Evolutionary conservation across 1,140 invertebrate species (phyloP).

Genomic region (Pseudomyrmex dendroicus): DNA sequence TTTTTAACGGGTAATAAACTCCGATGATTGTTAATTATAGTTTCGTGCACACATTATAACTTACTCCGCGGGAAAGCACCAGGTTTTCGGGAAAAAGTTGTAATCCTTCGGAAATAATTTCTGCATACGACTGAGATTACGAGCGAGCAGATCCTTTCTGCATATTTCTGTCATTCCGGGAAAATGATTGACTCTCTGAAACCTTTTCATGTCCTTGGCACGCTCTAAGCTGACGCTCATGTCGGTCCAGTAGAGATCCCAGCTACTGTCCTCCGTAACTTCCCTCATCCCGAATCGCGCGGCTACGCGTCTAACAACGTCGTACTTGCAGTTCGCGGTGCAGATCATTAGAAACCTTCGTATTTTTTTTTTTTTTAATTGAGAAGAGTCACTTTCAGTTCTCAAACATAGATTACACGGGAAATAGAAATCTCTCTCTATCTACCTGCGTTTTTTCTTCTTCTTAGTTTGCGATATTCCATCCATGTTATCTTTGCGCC

Average conservation of each 20-base stretch:
- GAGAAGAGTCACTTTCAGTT: background rate
- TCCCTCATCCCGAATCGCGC: conserved; percentile 91
- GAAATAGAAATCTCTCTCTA: background rate
- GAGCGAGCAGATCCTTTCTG: conserved; percentile 92
- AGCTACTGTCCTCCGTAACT: conserved; percentile 91
- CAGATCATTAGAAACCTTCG: conserved; percentile 87
- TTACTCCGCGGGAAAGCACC: conserved; percentile 96
- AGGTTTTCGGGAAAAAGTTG: conserved; percentile 96
- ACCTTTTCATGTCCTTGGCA: conserved; percentile 95
- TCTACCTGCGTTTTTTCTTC: conserved; percentile 70
- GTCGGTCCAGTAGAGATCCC: conserved; percentile 97
- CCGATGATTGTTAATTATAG: too few species aligned
- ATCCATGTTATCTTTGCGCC: conserved; percentile 36
- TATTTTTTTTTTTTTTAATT: conserved; percentile 23
- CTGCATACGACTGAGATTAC: conserved; percentile 94
- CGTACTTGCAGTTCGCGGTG: conserved; percentile 90
- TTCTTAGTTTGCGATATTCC: conserved; percentile 49
- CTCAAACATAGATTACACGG: background rate
- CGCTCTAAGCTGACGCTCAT: conserved; percentile 92
- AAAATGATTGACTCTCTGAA: conserved; percentile 96
- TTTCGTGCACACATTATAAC: conserved; percentile 58
- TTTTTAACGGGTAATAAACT: too few species aligned
- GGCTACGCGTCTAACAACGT: conserved; percentile 89
- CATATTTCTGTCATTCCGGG: conserved; percentile 97
- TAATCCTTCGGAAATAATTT: conserved; percentile 95